Evolutionary conservation across 2,888 invertebrate genomes (phyloP).

Genomic region (Phyto melanocephala): DNA sequence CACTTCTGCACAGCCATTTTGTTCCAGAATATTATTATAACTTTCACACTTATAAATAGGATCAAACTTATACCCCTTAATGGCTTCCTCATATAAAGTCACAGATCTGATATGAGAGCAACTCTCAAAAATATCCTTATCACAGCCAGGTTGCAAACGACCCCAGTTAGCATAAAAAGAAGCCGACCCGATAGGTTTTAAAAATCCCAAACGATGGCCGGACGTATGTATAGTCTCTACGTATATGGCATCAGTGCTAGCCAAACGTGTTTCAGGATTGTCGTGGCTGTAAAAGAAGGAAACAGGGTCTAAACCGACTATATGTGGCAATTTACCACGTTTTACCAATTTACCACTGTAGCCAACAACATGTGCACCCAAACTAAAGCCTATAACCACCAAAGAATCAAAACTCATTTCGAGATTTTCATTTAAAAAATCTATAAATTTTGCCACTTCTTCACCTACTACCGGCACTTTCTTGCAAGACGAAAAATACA

Average conservation of each 20-base stretch:
- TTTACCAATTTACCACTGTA: constrained; percentile 81
- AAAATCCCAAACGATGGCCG: constrained; percentile 68
- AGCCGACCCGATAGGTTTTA: constrained; percentile 73
- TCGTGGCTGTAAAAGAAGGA: constrained; percentile 66
- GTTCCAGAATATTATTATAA: constrained; percentile 51
- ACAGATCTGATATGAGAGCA: constrained; percentile 78
- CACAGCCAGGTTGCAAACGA: constrained; percentile 80
- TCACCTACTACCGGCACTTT: constrained; percentile 66
- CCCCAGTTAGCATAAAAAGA: constrained; percentile 80
- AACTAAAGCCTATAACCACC: constrained; percentile 80
- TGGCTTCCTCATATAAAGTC: constrained; percentile 77
- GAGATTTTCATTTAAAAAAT: constrained; percentile 79
- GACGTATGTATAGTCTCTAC: constrained; percentile 71
- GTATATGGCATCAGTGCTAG: constrained; percentile 69
- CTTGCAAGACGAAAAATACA: constrained; percentile 80
- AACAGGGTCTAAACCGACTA: constrained; percentile 78
- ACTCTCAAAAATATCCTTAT: constrained; percentile 71
- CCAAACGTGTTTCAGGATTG: constrained; percentile 60
- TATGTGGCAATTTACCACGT: constrained; percentile 80
- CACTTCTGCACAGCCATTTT: constrained; percentile 35
- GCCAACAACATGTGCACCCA: constrained; percentile 82
- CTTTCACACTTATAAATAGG: constrained; percentile 60
- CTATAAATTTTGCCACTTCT: constrained; percentile 67
- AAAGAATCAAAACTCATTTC: constrained; percentile 79
- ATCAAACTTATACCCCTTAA: constrained; percentile 66